Evolutionary conservation across 2,113 vertebrate species (phyloP).

Genomic region (Leucopsar rothschildi): DNA sequence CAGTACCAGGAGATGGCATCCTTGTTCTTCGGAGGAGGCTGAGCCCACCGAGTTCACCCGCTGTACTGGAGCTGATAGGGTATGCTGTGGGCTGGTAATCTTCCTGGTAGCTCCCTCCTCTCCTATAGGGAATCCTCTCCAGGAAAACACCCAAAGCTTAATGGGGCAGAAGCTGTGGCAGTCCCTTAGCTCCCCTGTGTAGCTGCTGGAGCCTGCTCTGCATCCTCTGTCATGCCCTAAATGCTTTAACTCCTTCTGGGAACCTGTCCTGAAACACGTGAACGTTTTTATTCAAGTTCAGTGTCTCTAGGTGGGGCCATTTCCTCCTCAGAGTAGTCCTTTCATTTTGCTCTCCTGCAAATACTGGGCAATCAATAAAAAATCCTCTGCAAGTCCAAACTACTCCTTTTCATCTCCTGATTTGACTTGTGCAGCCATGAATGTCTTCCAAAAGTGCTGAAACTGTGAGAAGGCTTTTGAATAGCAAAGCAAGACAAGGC

Average conservation of each 20-base stretch:
- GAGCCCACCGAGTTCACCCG: rapidly evolving
- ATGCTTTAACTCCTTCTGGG: not conserved
- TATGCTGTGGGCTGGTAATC: not conserved
- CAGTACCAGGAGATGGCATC: slow-evolving; percentile 29
- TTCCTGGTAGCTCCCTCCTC: not conserved
- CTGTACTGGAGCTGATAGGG: not conserved
- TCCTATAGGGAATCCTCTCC: rapidly evolving
- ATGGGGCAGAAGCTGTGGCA: not conserved
- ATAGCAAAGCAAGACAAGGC: not conserved
- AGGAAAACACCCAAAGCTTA: not conserved
- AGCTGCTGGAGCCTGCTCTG: not conserved
- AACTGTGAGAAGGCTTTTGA: not conserved
- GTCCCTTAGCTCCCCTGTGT: not conserved
- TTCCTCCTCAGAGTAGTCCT: not conserved
- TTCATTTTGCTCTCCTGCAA: not conserved
- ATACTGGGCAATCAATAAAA: not conserved
- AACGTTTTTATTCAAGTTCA: not conserved
- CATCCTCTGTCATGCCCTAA: not conserved
- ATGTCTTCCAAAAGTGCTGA: not conserved
- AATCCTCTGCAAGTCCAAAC: not conserved
- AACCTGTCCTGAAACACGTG: not conserved
- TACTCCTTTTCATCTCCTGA: not conserved
- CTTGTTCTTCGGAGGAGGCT: not conserved
- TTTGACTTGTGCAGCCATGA: not conserved
- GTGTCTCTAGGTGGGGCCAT: not conserved